Conservation (phyloP, 2,797 vertebrate genomes). For the Pachyuromys duprasi region DNA sequence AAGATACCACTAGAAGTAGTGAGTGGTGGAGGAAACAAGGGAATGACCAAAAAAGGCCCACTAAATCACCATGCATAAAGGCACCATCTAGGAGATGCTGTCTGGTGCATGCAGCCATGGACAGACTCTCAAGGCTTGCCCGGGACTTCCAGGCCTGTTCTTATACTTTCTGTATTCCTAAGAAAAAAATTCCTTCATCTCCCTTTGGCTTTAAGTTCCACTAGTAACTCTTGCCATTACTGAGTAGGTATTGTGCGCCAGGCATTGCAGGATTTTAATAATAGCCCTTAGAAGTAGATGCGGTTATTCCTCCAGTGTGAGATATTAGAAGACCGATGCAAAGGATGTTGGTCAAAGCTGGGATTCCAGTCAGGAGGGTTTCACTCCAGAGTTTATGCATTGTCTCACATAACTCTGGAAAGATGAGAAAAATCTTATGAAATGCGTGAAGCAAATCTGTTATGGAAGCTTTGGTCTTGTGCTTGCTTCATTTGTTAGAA, state of each 20-base stretch:
- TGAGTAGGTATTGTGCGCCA: background rate
- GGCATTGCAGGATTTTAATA: constrained; percentile 38
- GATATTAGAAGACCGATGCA: background rate
- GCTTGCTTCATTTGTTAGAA: background rate
- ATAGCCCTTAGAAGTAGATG: background rate
- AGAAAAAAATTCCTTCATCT: constrained; percentile 45
- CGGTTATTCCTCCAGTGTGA: background rate
- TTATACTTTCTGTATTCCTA: constrained; percentile 27
- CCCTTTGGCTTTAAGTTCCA: constrained; percentile 43
- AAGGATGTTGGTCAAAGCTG: background rate
- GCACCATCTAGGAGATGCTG: background rate
- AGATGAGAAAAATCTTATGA: background rate
- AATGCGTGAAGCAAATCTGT: background rate
- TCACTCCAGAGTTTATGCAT: background rate
- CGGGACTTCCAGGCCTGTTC: background rate
- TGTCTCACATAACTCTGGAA: background rate
- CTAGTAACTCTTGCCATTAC: constrained; percentile 9
- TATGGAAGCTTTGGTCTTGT: background rate
- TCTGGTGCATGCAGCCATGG: constrained; percentile 65
- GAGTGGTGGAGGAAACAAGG: constrained; percentile 38
- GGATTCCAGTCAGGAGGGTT: background rate
- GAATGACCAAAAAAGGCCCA: background rate
- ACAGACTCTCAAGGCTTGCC: background rate
- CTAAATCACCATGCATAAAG: constrained; percentile 13
- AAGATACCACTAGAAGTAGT: constrained; percentile 37